Evolutionary conservation across 2,888 invertebrate species (phyloP), one percentile per base, ranked within the genome.

Genomic region (Eristalinus aeneus): DNA sequence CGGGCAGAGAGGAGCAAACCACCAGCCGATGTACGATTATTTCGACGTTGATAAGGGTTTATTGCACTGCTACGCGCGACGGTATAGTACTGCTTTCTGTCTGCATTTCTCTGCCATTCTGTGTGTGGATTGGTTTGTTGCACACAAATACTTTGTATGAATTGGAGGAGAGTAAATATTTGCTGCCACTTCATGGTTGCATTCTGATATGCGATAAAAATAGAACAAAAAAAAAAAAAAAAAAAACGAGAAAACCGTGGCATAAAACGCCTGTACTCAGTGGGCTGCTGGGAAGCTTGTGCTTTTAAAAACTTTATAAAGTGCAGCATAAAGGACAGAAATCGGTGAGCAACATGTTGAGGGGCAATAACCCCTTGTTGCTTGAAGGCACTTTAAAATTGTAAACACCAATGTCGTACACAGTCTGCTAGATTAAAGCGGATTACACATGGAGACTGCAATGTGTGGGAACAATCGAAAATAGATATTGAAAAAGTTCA

Each of bases 141-240:
- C 61, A 75, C 65, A 77, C 69, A 77, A 86, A 74, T 81, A 85
- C 65, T 85, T 80, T 64, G 11, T 75, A 61, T 76, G 76, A 81
- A 77, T 77, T 78, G 77, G 81, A 86, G 77, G 77, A 71, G 86
- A 78, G 86, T 86, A 86, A 86, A 86, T 86, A 82, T 86, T 86
- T 86, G 80, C 74, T 69, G 78, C 86, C 86, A 86, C 86, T 86
- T 82, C 77, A 86, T 82, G 74, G 85, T 10, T 80, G 80, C 80
- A 74, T 74, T 80, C 65, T 74, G 65, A 69, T 76, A 80, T 86
- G 81, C 61, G 81, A 86, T 86, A 82, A 81, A 86, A 86, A 86
- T 81, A 81, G 77, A 80, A 79, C 73, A 12, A 22, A 9, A 9
- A 53, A 53, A 11, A 36, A 36, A 34, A 34, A 34, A 34, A 34